Evolutionary conservation across 2,113 vertebrate species (phyloP).

Genomic region (human): GRCh38 chr13:85186001-85186500

Average conservation of each 20-base stretch:
- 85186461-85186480: not conserved
- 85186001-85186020: not conserved
- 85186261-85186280: not conserved
- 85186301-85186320: too few species aligned
- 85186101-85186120: not conserved
- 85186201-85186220: not conserved
- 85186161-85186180: not conserved
- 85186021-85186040: not conserved
- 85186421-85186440: not conserved
- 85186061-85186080: not conserved
- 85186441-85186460: not conserved
- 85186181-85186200: not conserved
- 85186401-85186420: not conserved
- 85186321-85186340: not conserved
- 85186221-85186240: not conserved
- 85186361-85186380: not conserved
- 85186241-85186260: not conserved
- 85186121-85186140: too few species aligned
- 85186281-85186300: not conserved
- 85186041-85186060: not conserved
- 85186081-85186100: fast-evolving
- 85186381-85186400: not conserved
- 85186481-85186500: not conserved
- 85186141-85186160: not conserved
- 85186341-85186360: not conserved